Evolutionary conservation across 2,797 vertebrate genomes (phyloP).

Genomic region (Echeneis naucrates): DNA sequence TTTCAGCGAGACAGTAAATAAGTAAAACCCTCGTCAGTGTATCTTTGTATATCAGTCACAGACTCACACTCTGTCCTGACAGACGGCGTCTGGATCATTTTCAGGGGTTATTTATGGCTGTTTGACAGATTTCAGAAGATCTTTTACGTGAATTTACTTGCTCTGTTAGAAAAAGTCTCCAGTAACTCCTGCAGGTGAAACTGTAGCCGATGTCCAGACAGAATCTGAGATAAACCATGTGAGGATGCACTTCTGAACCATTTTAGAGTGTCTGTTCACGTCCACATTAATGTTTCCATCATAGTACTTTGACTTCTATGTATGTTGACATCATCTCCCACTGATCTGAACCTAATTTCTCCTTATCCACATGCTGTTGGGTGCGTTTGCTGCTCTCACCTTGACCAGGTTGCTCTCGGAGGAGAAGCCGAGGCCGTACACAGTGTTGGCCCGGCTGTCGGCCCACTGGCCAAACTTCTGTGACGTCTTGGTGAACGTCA

Average conservation of each 20-base stretch:
- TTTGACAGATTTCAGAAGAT: not conserved
- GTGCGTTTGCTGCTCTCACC: constrained; percentile 79
- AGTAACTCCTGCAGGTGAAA: not conserved
- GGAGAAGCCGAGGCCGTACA: constrained; percentile 97
- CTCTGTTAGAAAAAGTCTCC: too few relatives aligned
- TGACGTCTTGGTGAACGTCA: constrained; percentile 99
- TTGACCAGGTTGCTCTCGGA: constrained; percentile 95
- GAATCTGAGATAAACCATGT: too few relatives aligned
- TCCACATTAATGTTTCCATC: too few relatives aligned
- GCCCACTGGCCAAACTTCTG: constrained; percentile 99
- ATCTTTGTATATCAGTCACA: not conserved
- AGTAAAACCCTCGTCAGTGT: not conserved
- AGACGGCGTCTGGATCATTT: too few relatives aligned
- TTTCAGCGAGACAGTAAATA: not conserved
- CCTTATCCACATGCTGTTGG: too few relatives aligned
- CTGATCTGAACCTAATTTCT: too few relatives aligned
- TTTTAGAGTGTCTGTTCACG: too few relatives aligned
- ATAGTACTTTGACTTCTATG: too few relatives aligned
- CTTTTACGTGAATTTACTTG: not conserved
- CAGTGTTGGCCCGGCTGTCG: constrained; percentile 97
- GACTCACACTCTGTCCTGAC: too few relatives aligned
- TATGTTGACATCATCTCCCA: too few relatives aligned
- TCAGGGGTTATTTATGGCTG: not conserved
- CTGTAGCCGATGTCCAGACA: too few relatives aligned
- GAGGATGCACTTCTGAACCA: too few relatives aligned